Base-by-base conservation (phyloP, 2,113 vertebrate species). In the Callocephalon fimbriatum region DNA sequence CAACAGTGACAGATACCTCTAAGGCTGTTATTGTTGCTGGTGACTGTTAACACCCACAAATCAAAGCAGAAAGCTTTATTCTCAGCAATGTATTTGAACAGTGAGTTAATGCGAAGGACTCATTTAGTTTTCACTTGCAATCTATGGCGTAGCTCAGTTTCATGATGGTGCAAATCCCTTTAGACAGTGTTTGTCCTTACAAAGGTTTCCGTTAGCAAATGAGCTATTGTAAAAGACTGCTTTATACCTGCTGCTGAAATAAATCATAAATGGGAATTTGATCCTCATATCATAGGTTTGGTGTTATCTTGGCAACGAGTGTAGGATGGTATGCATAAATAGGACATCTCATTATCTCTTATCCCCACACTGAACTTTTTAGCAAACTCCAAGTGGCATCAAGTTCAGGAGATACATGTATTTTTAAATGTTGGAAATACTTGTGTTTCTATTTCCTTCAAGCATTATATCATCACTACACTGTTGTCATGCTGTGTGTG, bases 41-140 rank as follows among this genome's bases (percentile, higher is more conserved):
- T 63, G 53, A 10, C 31, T 66, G 31, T 40, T 77, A 71, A 56
- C 20, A 22, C 22, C 77, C 31, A 35, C 25, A 71, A 74, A 87
- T 86, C 82, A 84, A 79, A 87, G 66, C 38, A 83, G 73, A 54
- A 80, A 56, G 19, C 27, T 65, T 56, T 81, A 40, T 90, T 84
- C 74, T 68, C 38, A 54, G 51, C 53, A 81, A 68, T 56, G 56
- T 72, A 89, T 93, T 91, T 95, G 93, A 91, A 79, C 86, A 89
- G n/a, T 53, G 23, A 82, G 25, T 56, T 38, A 86, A 75, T 2
- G 14, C 32, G 19, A 58, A 29, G 63, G 29, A 14, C 26, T 21
- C 16, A 20, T 20, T 70, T 80, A 63, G 42, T 67, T 53, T 70
- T 70, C 16, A 20, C 32, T 91, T 78, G 51, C 7, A 15, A 58